Base-by-base conservation (phyloP, 2,888 invertebrate genomes). In the Drosophila sordidula region DNA sequence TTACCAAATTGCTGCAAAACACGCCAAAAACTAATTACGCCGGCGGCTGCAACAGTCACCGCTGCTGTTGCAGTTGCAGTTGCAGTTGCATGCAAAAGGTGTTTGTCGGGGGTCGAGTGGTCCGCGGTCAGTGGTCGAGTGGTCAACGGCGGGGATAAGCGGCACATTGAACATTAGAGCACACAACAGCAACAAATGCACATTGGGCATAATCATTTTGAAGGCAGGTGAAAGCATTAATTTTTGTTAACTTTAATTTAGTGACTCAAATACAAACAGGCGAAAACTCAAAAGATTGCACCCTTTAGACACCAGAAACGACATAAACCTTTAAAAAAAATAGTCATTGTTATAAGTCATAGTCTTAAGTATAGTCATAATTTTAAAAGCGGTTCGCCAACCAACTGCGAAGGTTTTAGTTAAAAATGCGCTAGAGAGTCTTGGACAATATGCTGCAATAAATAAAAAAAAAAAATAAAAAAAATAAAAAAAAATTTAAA, bases 21-120 rank as follows among this genome's bases (percentile, higher is more conserved):
- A 85, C 75, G 87, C 85, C 73, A 85, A 75, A 80, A 87, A 83
- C 87, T 78, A 87, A 85, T 85, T 85, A 85, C 66, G 68, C 51
- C 55, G 59, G 50, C 25, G 55, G 57, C 50, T 25, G 51, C 65
- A 46, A 22, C 51, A 39, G 12, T 65, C 42, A 45, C 36, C 51
- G 6, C 44, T 42, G 56, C 55, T 25, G 29, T 26, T 38, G 57
- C 45, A 54, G 12, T 29, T 32, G 46, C 49, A 44, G 18, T 14
- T 29, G 58, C 18, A 38, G 50, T 63, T 49, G 55, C 64, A 52
- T 72, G 69, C 51, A 55, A 36, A 52, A 70, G 70, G 57, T 55
- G 54, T 70, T 49, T 38, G 54, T n/a, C 36, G 42, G 11, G 41
- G 12, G 18, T 54, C 16, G 38, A 32, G 16, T 12, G 38, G 26